These are phyloP conservation scores for Cantharis flavilabris DNA, from an alignment of 2,888 invertebrate species.

Conservation along the genomic window DNA sequence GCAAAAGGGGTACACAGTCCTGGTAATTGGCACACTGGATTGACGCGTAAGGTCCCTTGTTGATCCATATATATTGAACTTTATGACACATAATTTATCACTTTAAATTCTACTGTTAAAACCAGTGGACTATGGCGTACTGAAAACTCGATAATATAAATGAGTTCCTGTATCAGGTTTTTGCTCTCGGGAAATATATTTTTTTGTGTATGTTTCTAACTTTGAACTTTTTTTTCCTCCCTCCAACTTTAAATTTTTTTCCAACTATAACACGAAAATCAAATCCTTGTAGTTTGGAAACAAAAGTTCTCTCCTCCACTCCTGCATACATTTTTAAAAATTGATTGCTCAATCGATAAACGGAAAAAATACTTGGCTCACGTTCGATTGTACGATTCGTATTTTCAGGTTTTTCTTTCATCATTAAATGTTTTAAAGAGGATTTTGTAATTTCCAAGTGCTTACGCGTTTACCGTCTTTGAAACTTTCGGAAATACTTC, in stretches of 20 bases:
- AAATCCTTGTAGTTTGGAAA: neutral
- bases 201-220: slow-evolving; percentile 9
- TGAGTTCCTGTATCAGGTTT: slow-evolving; percentile 17
- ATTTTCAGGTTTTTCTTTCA: neutral
- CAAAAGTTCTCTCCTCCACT: neutral
- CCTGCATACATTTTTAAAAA: neutral
- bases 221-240: neutral
- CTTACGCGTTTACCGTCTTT: neutral
- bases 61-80: slow-evolving; percentile 13
- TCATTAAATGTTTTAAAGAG: neutral
- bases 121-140: slow-evolving; percentile 8
- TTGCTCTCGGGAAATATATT: slow-evolving; percentile 13
- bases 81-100: slow-evolving; percentile 25
- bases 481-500: neutral
- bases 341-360: neutral
- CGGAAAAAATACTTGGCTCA: neutral
- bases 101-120: slow-evolving; percentile 18
- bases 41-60: slow-evolving; percentile 18
- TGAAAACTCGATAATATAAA: slow-evolving; percentile 20
- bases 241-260: neutral
- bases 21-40: slow-evolving; percentile 15
- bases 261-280: neutral
- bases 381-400: neutral
- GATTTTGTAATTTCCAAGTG: neutral
- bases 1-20: neutral